Conservation (phyloP, 2,113 vertebrate species). For the Halcyon malimbica region DNA sequence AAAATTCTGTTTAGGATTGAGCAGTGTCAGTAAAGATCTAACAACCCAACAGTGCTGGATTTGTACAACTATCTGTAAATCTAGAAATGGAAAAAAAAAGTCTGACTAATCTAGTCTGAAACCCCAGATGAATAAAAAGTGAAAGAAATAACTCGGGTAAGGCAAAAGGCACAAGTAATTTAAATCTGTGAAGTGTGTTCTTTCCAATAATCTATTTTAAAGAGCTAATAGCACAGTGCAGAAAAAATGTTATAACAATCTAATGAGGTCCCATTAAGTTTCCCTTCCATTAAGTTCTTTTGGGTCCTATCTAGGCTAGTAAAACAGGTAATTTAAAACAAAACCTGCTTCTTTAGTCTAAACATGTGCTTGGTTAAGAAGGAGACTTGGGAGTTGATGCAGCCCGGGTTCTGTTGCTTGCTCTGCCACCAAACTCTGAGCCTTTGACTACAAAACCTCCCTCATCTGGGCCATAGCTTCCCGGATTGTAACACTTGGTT, state of each 20-base stretch:
- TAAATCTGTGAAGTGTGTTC: conserved; percentile 47
- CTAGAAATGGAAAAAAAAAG: not conserved
- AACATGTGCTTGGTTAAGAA: conserved; percentile 25
- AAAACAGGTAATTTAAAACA: conserved; percentile 57
- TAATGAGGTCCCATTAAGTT: conserved; percentile 68
- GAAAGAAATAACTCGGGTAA: conserved; percentile 51
- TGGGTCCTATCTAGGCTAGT: conserved; percentile 57
- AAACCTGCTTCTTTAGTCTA: conserved; percentile 38
- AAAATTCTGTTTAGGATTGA: not conserved
- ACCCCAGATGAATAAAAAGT: not conserved
- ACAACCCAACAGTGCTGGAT: not conserved
- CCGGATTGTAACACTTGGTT: not conserved
- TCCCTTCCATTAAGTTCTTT: conserved; percentile 61
- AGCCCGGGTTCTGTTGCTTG: not conserved
- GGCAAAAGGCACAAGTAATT: conserved; percentile 51
- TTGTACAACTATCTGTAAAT: not conserved
- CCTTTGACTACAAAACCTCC: not conserved
- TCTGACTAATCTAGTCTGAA: not conserved
- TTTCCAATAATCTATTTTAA: conserved; percentile 59
- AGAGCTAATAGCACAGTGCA: conserved; percentile 51
- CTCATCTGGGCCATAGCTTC: not conserved
- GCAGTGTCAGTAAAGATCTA: not conserved
- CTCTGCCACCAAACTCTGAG: not conserved
- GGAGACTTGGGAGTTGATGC: not conserved
- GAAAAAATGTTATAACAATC: conserved; percentile 64